Conservation (phyloP, 2,888 invertebrate species). For the Parasteatoda lunata region DNA sequence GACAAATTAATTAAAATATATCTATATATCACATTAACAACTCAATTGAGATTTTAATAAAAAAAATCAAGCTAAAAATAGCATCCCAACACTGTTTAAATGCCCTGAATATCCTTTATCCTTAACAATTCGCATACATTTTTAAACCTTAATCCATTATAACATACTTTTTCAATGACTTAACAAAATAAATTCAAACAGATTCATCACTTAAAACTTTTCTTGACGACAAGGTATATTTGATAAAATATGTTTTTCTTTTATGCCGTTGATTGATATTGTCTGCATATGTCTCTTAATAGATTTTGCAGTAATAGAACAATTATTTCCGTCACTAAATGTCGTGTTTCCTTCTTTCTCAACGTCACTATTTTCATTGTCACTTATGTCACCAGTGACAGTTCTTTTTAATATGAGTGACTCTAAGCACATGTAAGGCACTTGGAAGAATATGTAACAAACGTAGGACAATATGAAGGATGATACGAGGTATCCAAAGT, state of each 20-base stretch:
- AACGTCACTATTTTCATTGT: slow-evolving; percentile 1
- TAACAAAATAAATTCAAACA: background rate
- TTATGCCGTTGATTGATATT: slow-evolving; percentile 20
- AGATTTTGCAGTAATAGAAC: slow-evolving; percentile 32
- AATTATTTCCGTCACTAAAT: slow-evolving; percentile 35
- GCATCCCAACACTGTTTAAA: no score
- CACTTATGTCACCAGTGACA: background rate
- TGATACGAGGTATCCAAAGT: slow-evolving; percentile 50
- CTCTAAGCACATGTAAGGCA: slow-evolving; percentile 56
- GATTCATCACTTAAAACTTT: slow-evolving; percentile 1
- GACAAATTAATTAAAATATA: no score
- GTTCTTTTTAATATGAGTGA: slow-evolving; percentile 29
- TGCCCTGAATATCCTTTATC: no score
- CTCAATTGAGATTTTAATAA: no score
- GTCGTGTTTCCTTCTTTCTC: slow-evolving; percentile 12
- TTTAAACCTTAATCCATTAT: no score
- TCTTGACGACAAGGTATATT: slow-evolving; percentile 6
- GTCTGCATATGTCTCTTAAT: slow-evolving; percentile 27
- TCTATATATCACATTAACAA: no score
- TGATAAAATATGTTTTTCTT: slow-evolving; percentile 25
- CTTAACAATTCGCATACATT: no score
- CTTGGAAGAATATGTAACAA: slow-evolving; percentile 67
- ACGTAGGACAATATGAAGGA: slow-evolving; percentile 48
- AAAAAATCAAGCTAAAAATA: no score
- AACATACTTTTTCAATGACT: no score